Evolutionary conservation across 2,888 invertebrate species (phyloP).

Genomic region (Phalangium opilio): DNA sequence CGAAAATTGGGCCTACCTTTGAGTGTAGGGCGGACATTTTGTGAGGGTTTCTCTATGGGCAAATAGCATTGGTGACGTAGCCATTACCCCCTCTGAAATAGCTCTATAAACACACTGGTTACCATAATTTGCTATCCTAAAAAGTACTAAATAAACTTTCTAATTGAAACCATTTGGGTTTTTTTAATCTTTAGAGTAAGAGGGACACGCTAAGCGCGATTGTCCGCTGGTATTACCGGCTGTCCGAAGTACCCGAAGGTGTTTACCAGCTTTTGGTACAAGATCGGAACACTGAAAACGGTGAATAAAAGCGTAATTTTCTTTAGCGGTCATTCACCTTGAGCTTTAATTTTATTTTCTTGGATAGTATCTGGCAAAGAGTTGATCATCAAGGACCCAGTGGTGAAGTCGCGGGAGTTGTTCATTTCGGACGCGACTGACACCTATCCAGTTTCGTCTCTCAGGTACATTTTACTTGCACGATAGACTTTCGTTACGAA

Average conservation of each 20-base stretch:
- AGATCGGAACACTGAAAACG: slow-evolving; percentile 31
- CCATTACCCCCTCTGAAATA: no score
- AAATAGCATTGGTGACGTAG: no score
- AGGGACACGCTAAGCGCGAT: slow-evolving; percentile 37
- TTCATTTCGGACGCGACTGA: slow-evolving; percentile 39
- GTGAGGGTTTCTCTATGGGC: no score
- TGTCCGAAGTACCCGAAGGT: slow-evolving; percentile 39
- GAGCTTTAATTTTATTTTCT: slow-evolving; percentile 2
- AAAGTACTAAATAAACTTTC: no score
- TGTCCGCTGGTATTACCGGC: slow-evolving; percentile 40
- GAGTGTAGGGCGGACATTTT: no score
- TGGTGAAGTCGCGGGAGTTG: slow-evolving; percentile 33
- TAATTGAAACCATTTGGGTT: no score
- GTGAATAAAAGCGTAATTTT: no score
- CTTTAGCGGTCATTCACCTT: no score
- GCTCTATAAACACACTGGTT: no score
- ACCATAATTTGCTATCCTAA: no score
- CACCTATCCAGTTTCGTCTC: slow-evolving; percentile 35
- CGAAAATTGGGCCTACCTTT: no score
- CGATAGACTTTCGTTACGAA: slow-evolving; percentile 1
- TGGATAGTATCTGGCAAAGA: slow-evolving; percentile 23
- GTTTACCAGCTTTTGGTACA: slow-evolving; percentile 37
- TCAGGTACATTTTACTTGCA: slow-evolving; percentile 30
- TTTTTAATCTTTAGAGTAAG: slow-evolving; percentile 34
- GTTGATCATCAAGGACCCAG: slow-evolving; percentile 24